Conservation (phyloP, 2,888 invertebrate genomes). For the Nasonovia ribisnigri region DNA sequence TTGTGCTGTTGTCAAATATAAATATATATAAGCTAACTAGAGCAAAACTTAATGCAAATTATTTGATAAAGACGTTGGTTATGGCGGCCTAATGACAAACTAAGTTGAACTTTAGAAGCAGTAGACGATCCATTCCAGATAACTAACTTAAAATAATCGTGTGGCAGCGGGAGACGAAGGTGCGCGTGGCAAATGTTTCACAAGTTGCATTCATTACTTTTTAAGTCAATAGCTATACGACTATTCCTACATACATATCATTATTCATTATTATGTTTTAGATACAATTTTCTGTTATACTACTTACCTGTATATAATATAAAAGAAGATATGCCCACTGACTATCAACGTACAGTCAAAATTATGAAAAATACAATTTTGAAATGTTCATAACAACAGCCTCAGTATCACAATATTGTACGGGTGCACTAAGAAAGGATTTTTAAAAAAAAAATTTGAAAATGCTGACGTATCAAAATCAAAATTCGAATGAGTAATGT, state of each 20-base stretch:
- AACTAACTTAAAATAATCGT: neutral
- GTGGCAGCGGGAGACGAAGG: neutral
- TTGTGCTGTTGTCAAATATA: neutral
- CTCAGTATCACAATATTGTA: no score
- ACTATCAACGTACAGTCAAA: no score
- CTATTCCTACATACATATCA: no score
- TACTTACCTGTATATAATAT: no score
- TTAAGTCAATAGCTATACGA: neutral
- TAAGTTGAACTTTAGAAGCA: neutral
- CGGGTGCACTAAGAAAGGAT: no score
- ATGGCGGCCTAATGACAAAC: neutral
- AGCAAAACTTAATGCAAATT: neutral
- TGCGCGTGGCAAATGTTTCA: neutral
- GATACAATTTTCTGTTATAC: no score
- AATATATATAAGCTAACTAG: neutral
- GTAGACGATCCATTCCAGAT: neutral
- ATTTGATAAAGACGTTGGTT: neutral
- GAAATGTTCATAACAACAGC: no score
- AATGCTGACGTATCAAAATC: no score
- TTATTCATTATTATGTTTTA: neutral
- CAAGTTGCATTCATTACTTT: neutral
- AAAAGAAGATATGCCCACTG: no score
- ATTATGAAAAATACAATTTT: no score
- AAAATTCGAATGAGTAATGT: no score
- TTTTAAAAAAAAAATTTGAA: no score